Evolutionary conservation across 2,113 vertebrate genomes (phyloP).

Genomic region (Pterophyllum scalare): DNA sequence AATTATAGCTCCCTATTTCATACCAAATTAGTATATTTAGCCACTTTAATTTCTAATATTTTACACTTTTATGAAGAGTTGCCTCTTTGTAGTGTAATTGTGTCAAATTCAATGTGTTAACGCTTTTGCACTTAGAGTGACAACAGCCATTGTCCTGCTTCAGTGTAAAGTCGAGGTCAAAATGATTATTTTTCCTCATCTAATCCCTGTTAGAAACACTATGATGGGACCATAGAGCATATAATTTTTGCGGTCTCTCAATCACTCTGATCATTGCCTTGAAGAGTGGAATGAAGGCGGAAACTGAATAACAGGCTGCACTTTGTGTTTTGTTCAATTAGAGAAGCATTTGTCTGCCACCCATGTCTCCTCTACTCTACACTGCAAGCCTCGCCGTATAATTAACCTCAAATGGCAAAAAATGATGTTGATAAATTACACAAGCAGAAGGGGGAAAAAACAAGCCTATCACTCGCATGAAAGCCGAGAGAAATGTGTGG

Average conservation of each 20-base stretch:
- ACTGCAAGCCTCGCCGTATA: constrained; percentile 76
- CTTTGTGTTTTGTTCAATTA: constrained; percentile 80
- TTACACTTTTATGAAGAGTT: constrained; percentile 34
- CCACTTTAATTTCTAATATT: constrained; percentile 43
- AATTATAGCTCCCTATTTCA: constrained; percentile 75
- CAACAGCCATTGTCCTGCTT: constrained; percentile 11
- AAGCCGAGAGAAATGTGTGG: constrained; percentile 84
- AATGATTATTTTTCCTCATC: constrained; percentile 5
- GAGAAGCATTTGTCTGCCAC: constrained; percentile 77
- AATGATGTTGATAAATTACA: constrained; percentile 84
- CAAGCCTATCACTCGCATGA: constrained; percentile 77
- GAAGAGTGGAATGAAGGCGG: constrained; percentile 58
- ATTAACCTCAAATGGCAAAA: constrained; percentile 83
- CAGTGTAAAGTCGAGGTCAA: not conserved
- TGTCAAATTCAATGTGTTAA: constrained; percentile 44
- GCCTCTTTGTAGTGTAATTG: constrained; percentile 44
- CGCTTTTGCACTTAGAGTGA: constrained; percentile 15
- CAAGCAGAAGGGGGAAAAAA: constrained; percentile 65
- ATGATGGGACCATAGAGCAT: constrained; percentile 2
- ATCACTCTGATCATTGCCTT: constrained; percentile 47
- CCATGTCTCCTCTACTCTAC: constrained; percentile 75
- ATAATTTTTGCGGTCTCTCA: constrained; percentile 39
- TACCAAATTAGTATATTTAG: constrained; percentile 76
- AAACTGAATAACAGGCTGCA: constrained; percentile 60
- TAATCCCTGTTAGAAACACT: not conserved